Base-by-base conservation (phyloP, 2,888 invertebrate genomes). In the Mayetiola destructor region DNA sequence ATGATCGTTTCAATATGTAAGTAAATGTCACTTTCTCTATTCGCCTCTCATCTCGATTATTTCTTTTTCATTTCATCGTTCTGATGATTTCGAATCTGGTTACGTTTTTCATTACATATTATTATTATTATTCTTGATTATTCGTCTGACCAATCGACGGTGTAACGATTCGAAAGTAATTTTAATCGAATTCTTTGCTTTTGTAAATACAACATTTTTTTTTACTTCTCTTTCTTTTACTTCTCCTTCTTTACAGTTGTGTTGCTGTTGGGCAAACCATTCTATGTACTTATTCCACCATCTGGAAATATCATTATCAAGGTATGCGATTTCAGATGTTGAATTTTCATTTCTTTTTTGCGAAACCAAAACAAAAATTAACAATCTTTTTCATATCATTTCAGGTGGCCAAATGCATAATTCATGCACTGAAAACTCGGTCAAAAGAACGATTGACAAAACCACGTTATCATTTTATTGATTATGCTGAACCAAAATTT, bases 401-500 rank as follows among this genome's bases (percentile, higher is more conserved):
- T n/a, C n/a, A n/a, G n/a, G n/a, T n/a, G 30, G 36, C 4, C n/a
- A 27, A 39, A 23, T 23, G 36, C 20, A 18, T 37, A 30, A 8
- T 27, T 56, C 39, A 65, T 32, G 71, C 73, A 1, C 63, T 66
- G n/a, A 63, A 61, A 20, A 66, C 64, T 9, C 66, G 70, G 64
- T 56, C 61, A 1, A 59, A 61, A 35, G 62, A 66, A 9, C 78
- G 76, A 57, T 74, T 71, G 56, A 73, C 73, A 27, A 75, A 73
- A 23, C 80, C 80, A 48, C 36, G 76, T 77, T 36, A 80, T 0
- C 91, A 94, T 66, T 97, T 95, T 92, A 71, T 97, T 60, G 94
- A 97, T 68, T 81, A 90, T 67, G 91, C 97, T 0, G 83, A 84
- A 61, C 85, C 85, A 58, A 80, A 79, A 63, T 93, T 82, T 67